These are phyloP conservation scores for Leptinotarsa haldemani DNA, from an alignment of 2,888 invertebrate species.

Conservation along the genomic window DNA sequence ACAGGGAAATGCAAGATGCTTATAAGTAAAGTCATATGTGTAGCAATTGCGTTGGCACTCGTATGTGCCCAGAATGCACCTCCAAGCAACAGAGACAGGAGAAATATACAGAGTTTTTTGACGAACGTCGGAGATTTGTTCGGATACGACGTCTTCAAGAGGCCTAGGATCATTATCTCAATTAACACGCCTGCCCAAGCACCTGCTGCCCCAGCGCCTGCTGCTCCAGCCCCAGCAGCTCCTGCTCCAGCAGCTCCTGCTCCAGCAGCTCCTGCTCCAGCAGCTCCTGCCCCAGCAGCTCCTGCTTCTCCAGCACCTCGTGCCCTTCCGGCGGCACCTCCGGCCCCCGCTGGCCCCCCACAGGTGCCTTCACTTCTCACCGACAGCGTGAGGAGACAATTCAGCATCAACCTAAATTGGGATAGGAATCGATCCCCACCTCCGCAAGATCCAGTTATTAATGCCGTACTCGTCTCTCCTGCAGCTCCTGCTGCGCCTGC, in stretches of 20 bases:
- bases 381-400: slow-evolving; percentile 61
- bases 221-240: slow-evolving; percentile 46
- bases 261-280: slow-evolving; percentile 38
- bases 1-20: slow-evolving; percentile 53
- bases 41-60: slow-evolving; percentile 32
- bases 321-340: slow-evolving; percentile 44
- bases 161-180: slow-evolving; percentile 46
- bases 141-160: slow-evolving; percentile 63
- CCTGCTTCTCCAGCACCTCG: slow-evolving; percentile 33
- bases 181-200: slow-evolving; percentile 44
- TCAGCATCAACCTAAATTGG: slow-evolving; percentile 63
- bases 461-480: slow-evolving; percentile 42
- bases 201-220: slow-evolving; percentile 40
- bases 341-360: slow-evolving; percentile 47
- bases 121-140: slow-evolving; percentile 63
- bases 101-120: slow-evolving; percentile 62
- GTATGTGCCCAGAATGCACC: slow-evolving; percentile 41
- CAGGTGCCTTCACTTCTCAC: slow-evolving; percentile 55
- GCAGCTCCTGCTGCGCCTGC: slow-evolving; percentile 39
- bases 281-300: slow-evolving; percentile 42
- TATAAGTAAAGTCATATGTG: slow-evolving; percentile 46
- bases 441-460: slow-evolving; percentile 43
- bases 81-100: slow-evolving; percentile 52
- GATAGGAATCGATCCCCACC: slow-evolving; percentile 57
- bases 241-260: slow-evolving; percentile 40